Percentiles rank a stretch among this genome's conserved stretches.
Evolutionary conservation across 2,113 vertebrate genomes (phyloP).

Genomic region (Chlorodrepanis virens): DNA sequence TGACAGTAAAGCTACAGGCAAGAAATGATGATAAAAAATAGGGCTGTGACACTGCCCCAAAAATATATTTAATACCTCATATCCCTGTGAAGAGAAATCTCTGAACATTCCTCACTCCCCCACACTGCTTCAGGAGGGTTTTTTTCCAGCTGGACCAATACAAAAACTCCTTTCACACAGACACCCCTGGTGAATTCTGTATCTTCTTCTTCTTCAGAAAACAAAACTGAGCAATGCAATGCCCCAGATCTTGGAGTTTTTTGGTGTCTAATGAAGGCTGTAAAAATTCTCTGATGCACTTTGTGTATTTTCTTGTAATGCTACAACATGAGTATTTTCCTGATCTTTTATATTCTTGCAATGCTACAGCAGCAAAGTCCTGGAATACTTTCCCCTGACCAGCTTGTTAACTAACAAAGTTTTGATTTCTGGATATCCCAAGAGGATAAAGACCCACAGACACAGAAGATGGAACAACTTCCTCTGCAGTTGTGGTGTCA

Average conservation of each 20-base stretch:
- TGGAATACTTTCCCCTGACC: not conserved
- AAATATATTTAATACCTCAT: not conserved
- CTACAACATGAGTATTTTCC: not conserved
- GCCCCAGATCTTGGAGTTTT: not conserved
- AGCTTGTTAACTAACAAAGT: not conserved
- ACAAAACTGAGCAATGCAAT: not conserved
- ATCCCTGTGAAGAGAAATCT: not conserved
- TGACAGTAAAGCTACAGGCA: not conserved
- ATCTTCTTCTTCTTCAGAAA: not conserved
- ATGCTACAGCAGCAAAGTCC: not conserved
- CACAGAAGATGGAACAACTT: not conserved
- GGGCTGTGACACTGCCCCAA: not conserved
- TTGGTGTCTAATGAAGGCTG: not conserved
- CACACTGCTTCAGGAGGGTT: not conserved
- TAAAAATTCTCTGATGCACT: not conserved
- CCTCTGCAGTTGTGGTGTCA: fast-evolving
- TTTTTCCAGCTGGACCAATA: not conserved
- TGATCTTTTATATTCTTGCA: too few relatives aligned
- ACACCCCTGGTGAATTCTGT: not conserved
- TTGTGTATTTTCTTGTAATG: not conserved
- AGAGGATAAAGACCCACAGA: not conserved
- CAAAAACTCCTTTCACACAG: not conserved
- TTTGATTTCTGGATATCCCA: not conserved
- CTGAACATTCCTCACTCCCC: not conserved
- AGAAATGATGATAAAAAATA: not conserved